These are phyloP conservation scores for Prolemur simus DNA, from an alignment of 2,113 vertebrate genomes.

Conservation along the genomic window DNA sequence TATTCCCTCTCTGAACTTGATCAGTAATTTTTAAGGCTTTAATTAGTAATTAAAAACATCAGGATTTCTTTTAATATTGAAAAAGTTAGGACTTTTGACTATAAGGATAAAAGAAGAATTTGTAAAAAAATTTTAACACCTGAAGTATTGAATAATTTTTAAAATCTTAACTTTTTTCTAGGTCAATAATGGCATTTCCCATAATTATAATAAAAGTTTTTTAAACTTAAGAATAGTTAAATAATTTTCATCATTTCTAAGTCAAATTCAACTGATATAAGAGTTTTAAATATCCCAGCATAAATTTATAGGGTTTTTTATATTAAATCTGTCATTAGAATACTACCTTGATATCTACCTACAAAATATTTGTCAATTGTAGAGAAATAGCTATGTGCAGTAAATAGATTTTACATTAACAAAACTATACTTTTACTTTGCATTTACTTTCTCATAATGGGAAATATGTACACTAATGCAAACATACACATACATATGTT, in stretches of 20 bases:
- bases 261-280: conserved; percentile 24
- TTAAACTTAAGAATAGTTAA: conserved; percentile 40
- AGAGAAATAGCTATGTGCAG: not conserved
- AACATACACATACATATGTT: not conserved
- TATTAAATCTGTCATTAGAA: conserved; percentile 4
- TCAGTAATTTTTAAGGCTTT: conserved; percentile 26
- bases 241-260: conserved; percentile 45
- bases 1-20: conserved; percentile 9
- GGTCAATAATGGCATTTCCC: conserved; percentile 12
- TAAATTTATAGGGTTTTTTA: conserved; percentile 50
- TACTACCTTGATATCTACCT: conserved; percentile 1
- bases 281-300: conserved; percentile 52
- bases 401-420: conserved; percentile 20
- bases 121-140: not conserved
- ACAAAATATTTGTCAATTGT: not conserved
- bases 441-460: conserved; percentile 13
- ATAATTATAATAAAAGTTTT: conserved; percentile 44
- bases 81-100: conserved; percentile 44
- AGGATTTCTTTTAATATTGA: conserved; percentile 37
- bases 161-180: conserved; percentile 41
- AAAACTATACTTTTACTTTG: conserved; percentile 13
- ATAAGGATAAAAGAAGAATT: not conserved
- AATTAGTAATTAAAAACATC: conserved; percentile 56
- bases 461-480: not conserved
- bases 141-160: conserved; percentile 24